A percentile compares a stretch with the other conserved stretches of the same genome.
Conservation (phyloP, 2,113 vertebrate genomes). For the Hiodon tergisus region DNA sequence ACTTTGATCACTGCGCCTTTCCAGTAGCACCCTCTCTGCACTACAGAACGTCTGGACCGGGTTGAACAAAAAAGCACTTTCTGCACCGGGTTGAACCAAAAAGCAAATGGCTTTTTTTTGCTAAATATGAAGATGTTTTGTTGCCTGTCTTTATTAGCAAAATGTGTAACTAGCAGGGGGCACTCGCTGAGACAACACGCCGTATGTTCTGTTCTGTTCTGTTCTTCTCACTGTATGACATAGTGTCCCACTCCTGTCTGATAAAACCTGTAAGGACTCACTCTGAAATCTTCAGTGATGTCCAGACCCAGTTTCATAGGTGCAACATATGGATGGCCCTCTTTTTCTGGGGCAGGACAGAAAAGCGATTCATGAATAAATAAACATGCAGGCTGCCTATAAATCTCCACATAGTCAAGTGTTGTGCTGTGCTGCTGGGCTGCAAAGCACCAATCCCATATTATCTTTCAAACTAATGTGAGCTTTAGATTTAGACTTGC, state of each 20-base stretch:
- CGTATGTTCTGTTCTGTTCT: neutral
- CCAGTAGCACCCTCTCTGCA: neutral
- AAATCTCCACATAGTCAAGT: neutral
- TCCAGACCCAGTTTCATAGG: neutral
- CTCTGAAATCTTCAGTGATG: neutral
- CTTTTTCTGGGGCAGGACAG: neutral
- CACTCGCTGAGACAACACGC: neutral
- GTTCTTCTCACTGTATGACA: neutral
- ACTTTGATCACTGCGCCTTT: slow-evolving; percentile 27
- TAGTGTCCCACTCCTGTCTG: neutral
- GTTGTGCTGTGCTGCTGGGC: neutral
- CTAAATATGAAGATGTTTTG: too few species aligned
- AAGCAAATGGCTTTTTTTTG: too few species aligned
- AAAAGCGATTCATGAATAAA: neutral
- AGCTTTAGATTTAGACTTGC: too few species aligned
- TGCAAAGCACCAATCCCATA: neutral
- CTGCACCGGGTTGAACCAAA: too few species aligned
- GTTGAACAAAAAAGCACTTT: neutral
- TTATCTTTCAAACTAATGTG: neutral
- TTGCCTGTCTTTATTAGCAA: too few species aligned
- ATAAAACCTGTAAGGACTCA: neutral
- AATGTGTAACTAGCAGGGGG: neutral
- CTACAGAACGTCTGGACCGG: neutral
- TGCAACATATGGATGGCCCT: neutral
- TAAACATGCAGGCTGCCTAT: neutral